These are phyloP conservation scores for Andricus grossulariae DNA, from an alignment of 1,140 invertebrate genomes.

Conservation along the genomic window DNA sequence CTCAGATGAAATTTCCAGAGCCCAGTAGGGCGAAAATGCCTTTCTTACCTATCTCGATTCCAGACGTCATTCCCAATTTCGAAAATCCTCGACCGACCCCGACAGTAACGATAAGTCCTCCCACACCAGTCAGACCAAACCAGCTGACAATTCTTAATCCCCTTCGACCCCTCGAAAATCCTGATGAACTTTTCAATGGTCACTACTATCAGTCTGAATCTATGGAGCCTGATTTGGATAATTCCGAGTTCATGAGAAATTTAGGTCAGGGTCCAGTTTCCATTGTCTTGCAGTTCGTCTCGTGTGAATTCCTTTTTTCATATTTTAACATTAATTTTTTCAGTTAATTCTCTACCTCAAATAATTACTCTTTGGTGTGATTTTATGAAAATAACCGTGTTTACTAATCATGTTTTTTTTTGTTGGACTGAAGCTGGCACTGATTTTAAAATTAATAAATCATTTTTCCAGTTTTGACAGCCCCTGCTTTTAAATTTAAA, in stretches of 20 bases:
- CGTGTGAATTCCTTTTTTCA: conserved; percentile 2
- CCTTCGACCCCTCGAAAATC: conserved; percentile 57
- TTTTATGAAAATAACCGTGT: not conserved
- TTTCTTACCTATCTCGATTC: conserved; percentile 41
- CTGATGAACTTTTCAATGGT: conserved; percentile 28
- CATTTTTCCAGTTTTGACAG: not conserved
- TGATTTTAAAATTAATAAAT: not conserved
- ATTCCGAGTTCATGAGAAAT: conserved; percentile 16
- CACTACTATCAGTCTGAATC: conserved; percentile 40
- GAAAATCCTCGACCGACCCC: conserved; percentile 43
- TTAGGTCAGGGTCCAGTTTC: conserved; percentile 40
- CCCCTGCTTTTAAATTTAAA: not conserved
- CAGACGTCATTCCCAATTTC: conserved; percentile 50
- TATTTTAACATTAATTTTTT: not conserved
- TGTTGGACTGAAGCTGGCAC: not conserved
- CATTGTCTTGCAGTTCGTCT: not conserved
- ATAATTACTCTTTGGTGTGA: not conserved
- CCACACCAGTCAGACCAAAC: conserved; percentile 62
- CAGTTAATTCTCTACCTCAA: too few relatives aligned
- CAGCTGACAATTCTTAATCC: conserved; percentile 67
- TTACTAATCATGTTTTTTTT: not conserved
- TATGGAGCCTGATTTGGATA: conserved; percentile 11
- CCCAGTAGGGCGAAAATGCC: conserved; percentile 41
- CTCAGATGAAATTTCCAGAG: conserved; percentile 36
- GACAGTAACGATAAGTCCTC: conserved; percentile 60